Evolutionary conservation across 2,888 invertebrate genomes (phyloP), one percentile per base, ranked within the genome.

Genomic region (Caenorhabditis imperialis): DNA sequence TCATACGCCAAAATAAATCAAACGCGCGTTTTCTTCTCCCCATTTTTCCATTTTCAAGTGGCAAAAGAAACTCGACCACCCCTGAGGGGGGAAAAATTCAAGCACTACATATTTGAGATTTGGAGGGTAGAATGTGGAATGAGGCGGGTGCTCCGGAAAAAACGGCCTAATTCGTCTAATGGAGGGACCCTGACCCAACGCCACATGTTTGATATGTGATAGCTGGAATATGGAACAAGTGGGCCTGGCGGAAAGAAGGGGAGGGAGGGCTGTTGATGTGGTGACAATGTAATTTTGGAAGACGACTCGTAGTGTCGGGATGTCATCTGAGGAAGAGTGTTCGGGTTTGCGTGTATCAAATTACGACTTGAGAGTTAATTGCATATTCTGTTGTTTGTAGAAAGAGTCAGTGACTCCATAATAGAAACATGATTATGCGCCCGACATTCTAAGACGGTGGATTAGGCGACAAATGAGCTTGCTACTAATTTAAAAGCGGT

Each of bases 361-460:
- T 71, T 71, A 62, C 71, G 71, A 71, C 62, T 71, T 54, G 70
- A 54, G 61, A 53, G 45, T 55, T 71, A 71, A 71, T 71, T 71
- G 71, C 62, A 57, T 62, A 71, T 71, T 71, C 62, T 57, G 71
- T 61, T 71, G 71, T 71, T 71, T 62, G 62, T 48, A 55, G 57
- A 62, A 51, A 20, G 47, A 61, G 48, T 60, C 54, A 60, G 8
- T 61, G 53, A 61, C 54, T 70, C 55, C 54, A 61, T 60, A 55
- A 50, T 48, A 42, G 54, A 61, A 70, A 70, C 60, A 61, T 60
- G 60, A 54, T 60, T 70, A 60, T 25, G 54, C 44, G 30, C 53
- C n/a, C 42, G 27, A 37, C 58, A 69, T 37, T 63, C 38, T 38
- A 47, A 44, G 37, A 60, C 58, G 69, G 60, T 53, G 48, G 63